Evolutionary conservation across 2,888 invertebrate species (phyloP), one percentile per base, ranked within the genome.

Genomic region (Ophion ellenae): DNA sequence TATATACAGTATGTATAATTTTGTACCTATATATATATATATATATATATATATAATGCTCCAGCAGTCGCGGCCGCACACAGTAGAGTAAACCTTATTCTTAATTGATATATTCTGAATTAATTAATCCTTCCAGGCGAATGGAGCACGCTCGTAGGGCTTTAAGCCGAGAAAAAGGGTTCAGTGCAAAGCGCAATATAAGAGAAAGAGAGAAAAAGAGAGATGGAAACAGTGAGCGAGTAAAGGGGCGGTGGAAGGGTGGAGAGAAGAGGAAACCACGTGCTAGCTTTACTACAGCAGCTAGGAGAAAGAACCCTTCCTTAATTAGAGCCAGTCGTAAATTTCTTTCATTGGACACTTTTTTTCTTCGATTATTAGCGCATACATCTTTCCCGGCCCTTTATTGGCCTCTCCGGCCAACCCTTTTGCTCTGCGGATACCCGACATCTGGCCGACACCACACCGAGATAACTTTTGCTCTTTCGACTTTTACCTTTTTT

Each of bases 51-150:
- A 40, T 36, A 82, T 67, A 81, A 80, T 66, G 63, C 81, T 83
- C 84, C 81, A 77, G 83, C 83, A 83, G 86, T 75, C 84, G 61
- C 20, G 80, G 78, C 83, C 81, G 88, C 90, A 89, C 90, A 91
- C 91, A 87, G 91, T 91, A 91, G 92, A 93, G 92, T 92, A 93
- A 94, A 94, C 93, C 93, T 94, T 92, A 93, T 92, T 93, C 93
- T 94, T 94, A 94, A 94, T 94, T 94, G 94, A 94, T 94, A 93
- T 93, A 94, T 94, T 93, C 92, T 93, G 93, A 93, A 93, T 93
- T 94, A 94, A 94, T 94, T 94, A 94, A 94, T 94, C 92, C 94
- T 92, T 91, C 90, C 90, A 83, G 81, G 87, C 87, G 82, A 88
- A 89, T 67, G 89, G 88, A 88, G 87, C 88, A 74, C 77, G 77